These are phyloP conservation scores for Percopsis transmontana DNA, from an alignment of 2,113 vertebrate genomes.

Conservation along the genomic window DNA sequence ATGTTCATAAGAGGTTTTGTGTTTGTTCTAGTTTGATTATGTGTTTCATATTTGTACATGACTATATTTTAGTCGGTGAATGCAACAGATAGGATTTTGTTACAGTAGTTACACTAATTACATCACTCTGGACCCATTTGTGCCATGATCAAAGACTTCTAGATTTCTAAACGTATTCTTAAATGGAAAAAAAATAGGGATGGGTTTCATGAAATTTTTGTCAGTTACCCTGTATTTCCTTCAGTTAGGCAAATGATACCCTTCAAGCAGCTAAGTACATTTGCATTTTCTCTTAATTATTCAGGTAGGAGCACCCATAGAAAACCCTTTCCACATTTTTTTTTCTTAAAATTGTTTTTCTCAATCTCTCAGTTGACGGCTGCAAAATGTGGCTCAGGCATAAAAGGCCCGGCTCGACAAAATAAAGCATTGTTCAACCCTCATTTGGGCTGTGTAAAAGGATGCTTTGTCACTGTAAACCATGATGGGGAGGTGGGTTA, in stretches of 20 bases:
- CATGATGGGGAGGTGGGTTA: slow-evolving; percentile 43
- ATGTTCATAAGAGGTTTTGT: no score
- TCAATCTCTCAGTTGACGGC: slow-evolving; percentile 34
- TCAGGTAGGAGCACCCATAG: slow-evolving; percentile 17
- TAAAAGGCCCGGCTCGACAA: slow-evolving; percentile 31
- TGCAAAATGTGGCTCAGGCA: slow-evolving; percentile 31
- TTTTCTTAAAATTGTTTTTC: slow-evolving; percentile 38
- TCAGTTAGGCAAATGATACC: slow-evolving; percentile 35
- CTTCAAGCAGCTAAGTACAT: slow-evolving; percentile 41
- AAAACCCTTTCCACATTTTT: slow-evolving; percentile 29
- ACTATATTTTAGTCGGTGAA: no score
- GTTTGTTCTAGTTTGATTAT: no score
- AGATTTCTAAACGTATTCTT: no score
- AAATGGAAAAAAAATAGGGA: no score
- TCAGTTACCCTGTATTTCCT: slow-evolving; percentile 27
- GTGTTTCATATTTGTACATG: no score
- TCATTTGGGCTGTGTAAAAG: slow-evolving; percentile 41
- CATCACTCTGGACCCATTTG: no score
- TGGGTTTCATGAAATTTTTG: no score
- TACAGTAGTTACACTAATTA: no score
- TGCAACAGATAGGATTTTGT: no score
- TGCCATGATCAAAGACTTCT: no score
- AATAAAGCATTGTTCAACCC: slow-evolving; percentile 32
- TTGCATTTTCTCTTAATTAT: slow-evolving; percentile 63
- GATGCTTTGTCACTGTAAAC: slow-evolving; percentile 55